A percentile compares a stretch with the other conserved stretches of the same genome.
These are phyloP conservation scores for Ditylenchus weischeri DNA, from an alignment of 2,888 invertebrate genomes.

Conservation along the genomic window DNA sequence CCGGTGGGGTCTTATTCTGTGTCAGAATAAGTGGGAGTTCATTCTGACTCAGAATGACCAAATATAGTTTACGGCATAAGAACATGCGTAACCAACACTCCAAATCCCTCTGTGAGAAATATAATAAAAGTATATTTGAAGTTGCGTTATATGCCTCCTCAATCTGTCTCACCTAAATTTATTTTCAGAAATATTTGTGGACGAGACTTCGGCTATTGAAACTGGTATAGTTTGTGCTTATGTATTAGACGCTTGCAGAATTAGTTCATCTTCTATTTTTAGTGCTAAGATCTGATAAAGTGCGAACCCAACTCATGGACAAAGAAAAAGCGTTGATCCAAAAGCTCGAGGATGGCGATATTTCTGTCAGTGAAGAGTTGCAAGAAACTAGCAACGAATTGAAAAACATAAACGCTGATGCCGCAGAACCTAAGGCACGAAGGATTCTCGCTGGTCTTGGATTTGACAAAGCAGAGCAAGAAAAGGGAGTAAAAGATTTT, in stretches of 20 bases:
- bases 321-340: conserved; percentile 80
- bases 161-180: not conserved
- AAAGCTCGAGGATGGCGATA: conserved; percentile 70
- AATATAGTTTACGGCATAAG: no score
- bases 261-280: no score
- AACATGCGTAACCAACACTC: no score
- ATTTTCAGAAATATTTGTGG: conserved; percentile 93
- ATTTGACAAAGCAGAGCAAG: conserved; percentile 74
- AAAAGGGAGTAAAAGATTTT: conserved; percentile 73
- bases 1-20: no score
- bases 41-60: no score
- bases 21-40: no score
- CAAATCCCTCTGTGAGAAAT: no score
- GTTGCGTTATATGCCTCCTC: not conserved
- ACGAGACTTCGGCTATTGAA: conserved; percentile 85
- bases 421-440: conserved; percentile 91
- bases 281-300: conserved; percentile 86
- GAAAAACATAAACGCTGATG: conserved; percentile 92
- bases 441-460: conserved; percentile 95
- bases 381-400: conserved; percentile 79
- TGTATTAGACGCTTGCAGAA: no score
- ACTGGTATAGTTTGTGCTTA: conserved; percentile 61
- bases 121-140: no score
- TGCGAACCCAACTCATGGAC: conserved; percentile 75
- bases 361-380: conserved; percentile 73